Evolutionary conservation across 2,888 invertebrate genomes (phyloP).

Genomic region (Eurytoma adleriae): DNA sequence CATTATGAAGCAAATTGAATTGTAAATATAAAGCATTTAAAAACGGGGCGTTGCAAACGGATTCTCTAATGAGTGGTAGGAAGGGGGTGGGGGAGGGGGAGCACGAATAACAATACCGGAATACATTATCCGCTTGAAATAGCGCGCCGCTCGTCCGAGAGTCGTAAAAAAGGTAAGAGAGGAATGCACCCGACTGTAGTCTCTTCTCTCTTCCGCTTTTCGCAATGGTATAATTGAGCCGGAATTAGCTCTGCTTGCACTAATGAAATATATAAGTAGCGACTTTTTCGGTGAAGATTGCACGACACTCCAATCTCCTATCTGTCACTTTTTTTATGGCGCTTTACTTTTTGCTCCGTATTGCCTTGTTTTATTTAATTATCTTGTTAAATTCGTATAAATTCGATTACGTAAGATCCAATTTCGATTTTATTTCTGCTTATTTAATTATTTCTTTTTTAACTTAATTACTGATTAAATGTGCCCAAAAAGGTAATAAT

Average conservation of each 20-base stretch:
- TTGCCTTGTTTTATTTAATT: not conserved
- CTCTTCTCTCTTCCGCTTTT: not conserved
- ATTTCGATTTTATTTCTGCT: too few species aligned
- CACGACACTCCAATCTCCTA: slow-evolving; percentile 1
- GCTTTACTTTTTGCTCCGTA: slow-evolving; percentile 10
- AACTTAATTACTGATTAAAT: too few species aligned
- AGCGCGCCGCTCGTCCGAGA: slow-evolving; percentile 47
- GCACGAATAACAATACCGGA: slow-evolving; percentile 69
- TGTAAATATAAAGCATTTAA: slow-evolving; percentile 71
- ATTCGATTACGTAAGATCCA: too few species aligned
- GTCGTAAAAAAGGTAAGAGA: slow-evolving; percentile 10
- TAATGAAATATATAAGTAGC: slow-evolving; percentile 62
- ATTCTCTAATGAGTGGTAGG: slow-evolving; percentile 66
- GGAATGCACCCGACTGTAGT: slow-evolving; percentile 11
- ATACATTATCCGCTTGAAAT: slow-evolving; percentile 66
- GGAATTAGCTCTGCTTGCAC: slow-evolving; percentile 61
- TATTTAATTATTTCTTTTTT: too few species aligned
- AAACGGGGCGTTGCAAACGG: slow-evolving; percentile 67
- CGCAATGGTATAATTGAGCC: slow-evolving; percentile 62
- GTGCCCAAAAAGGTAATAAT: too few species aligned
- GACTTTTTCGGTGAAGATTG: slow-evolving; percentile 21
- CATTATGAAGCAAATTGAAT: slow-evolving; percentile 69
- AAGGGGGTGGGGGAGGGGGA: slow-evolving; percentile 56
- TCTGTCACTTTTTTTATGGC: slow-evolving; percentile 9
- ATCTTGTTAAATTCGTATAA: too few species aligned